Evolutionary conservation across 92 coral and sea anemone species (phyloP).

Genomic region (Bergia puertoricense): DNA sequence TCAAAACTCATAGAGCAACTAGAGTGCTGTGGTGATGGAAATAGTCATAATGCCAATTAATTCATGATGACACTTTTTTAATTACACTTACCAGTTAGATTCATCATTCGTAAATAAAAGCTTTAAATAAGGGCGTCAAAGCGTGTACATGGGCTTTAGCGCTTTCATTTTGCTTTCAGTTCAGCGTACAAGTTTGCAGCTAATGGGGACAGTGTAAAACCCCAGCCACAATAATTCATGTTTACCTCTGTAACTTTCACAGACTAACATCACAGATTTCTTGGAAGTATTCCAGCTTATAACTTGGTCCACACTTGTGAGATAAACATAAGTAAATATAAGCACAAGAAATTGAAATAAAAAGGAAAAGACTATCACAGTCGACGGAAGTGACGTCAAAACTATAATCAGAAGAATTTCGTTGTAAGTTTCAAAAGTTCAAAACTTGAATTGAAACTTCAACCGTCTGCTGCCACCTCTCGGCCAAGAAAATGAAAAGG

Average conservation of each 20-base stretch:
- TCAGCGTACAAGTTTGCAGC: neutral
- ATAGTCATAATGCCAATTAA: neutral
- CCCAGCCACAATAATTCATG: neutral
- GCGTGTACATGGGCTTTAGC: too few species aligned
- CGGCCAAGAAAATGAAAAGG: too few species aligned
- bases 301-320: neutral
- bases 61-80: neutral
- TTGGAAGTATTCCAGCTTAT: neutral
- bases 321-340: too few species aligned
- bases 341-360: too few species aligned
- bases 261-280: neutral
- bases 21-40: neutral
- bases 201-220: neutral
- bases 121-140: neutral
- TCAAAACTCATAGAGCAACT: neutral
- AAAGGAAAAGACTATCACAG: neutral
- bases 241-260: neutral
- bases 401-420: too few species aligned
- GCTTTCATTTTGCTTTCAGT: neutral
- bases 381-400: too few species aligned
- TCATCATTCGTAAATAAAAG: too few species aligned
- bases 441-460: too few species aligned
- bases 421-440: too few species aligned
- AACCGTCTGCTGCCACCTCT: too few species aligned
- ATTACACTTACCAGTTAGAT: neutral